Conservation (phyloP, 1,140 invertebrate genomes). For the Rhysida immarginata region DNA sequence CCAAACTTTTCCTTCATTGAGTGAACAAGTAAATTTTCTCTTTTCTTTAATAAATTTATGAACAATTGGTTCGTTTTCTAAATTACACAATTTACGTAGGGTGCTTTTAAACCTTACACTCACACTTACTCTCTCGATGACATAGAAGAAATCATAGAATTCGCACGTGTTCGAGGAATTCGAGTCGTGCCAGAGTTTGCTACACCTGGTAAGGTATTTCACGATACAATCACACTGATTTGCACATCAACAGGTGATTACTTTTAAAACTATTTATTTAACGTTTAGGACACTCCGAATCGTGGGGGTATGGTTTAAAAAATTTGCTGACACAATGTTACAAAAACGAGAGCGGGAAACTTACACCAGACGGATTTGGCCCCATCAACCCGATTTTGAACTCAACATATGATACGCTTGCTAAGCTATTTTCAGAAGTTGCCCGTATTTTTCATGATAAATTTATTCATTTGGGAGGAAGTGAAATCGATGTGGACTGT, state of each 20-base stretch:
- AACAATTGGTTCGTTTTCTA: too few relatives aligned
- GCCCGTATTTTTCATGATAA: constrained; percentile 50
- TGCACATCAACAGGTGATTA: too few relatives aligned
- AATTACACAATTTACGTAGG: too few relatives aligned
- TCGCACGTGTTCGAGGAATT: constrained; percentile 65
- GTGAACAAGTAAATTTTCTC: constrained; percentile 1
- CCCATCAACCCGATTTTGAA: constrained; percentile 57
- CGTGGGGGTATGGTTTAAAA: constrained; percentile 59
- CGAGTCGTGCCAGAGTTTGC: constrained; percentile 83
- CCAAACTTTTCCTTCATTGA: constrained; percentile 46
- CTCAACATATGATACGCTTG: constrained; percentile 46
- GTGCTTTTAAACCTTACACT: constrained; percentile 46
- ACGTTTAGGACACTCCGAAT: constrained; percentile 57
- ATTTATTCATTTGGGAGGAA: constrained; percentile 74
- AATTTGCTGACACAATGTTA: constrained; percentile 60
- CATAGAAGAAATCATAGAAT: constrained; percentile 51
- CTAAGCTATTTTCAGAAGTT: constrained; percentile 51
- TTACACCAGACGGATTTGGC: constrained; percentile 42
- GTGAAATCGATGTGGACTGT: constrained; percentile 74
- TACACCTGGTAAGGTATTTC: constrained; percentile 69
- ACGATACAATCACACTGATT: too few relatives aligned
- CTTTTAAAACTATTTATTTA: too few relatives aligned
- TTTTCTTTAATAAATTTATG: too few relatives aligned
- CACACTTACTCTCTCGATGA: constrained; percentile 53
- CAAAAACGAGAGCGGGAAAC: constrained; percentile 20